Evolutionary conservation across 2,113 vertebrate species (phyloP), one percentile per base, ranked within the genome.

Genomic region (Chionis minor): DNA sequence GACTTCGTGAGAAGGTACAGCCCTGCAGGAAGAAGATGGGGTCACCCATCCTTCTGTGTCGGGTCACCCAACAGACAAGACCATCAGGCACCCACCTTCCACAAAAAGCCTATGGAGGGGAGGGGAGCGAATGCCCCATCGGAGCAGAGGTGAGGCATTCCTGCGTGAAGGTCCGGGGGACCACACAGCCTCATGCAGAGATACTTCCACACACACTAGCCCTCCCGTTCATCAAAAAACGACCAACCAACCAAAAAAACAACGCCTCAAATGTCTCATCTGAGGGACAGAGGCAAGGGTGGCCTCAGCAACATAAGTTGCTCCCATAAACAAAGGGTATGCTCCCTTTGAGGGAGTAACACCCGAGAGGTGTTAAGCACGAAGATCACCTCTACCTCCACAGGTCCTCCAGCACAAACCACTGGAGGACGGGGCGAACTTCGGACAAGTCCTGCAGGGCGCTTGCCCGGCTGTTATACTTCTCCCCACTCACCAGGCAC

Each of bases 391-490:
- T 52, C 54, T 56, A 10, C 15, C 22, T 55, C 32, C 38, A 21
- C n/a, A 51, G 22, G 23, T 51, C 71, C 72, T 11, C 26, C 2
- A 1, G 67, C 52, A 67, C 28, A 40, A 35, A 88, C 35, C 33
- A 16, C 21, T 5, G 35, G 32, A n/a, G 40, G 55, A 23, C 10
- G 27, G 21, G 30, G 10, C 71, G 61, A 54, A 30, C 24, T 8
- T 42, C 3, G 4, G 24, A 26, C 4, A 35, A 44, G 33, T 27
- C 55, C 54, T 51, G 28, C 55, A 65, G 35, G 52, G 22, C 0
- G 0, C 32, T 9, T 55, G 38, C 58, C 58, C 0, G 0, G 23
- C 56, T 49, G 11, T 16, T 42, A 19, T 1, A 1, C 45, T 40
- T 70, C 55, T 77, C n/a, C 33, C 40, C 5, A 3, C 33, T 32